Conservation (phyloP, 64 coral and sea anemone species). For the Pachyseris speciosa region DNA sequence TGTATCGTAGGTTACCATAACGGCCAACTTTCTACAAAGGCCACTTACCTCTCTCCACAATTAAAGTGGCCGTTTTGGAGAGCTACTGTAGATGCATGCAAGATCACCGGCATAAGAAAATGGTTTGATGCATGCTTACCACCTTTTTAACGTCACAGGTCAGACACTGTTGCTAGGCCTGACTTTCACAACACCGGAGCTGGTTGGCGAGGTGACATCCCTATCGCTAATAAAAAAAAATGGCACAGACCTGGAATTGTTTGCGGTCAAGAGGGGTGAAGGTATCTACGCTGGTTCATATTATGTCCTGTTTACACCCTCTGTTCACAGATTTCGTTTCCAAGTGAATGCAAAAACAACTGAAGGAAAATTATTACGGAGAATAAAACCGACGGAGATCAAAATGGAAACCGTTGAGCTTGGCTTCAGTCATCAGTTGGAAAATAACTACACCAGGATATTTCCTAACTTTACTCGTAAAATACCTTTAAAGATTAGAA, state of each 20-base stretch:
- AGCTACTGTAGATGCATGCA: no score
- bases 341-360: conserved; percentile 37
- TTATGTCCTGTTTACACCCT: conserved; percentile 19
- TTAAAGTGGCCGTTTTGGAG: no score
- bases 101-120: no score
- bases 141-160: background rate
- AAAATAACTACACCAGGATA: background rate
- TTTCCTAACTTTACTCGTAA: background rate
- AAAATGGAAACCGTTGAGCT: conserved; percentile 34
- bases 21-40: no score
- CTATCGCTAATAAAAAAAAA: conserved; percentile 33
- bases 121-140: no score
- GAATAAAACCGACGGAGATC: conserved; percentile 55
- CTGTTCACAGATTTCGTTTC: conserved; percentile 54
- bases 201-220: background rate
- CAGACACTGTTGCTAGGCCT: conserved; percentile 38
- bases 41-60: no score
- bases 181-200: conserved; percentile 19
- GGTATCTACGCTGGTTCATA: conserved; percentile 27
- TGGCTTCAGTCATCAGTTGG: background rate
- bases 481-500: conserved; percentile 59
- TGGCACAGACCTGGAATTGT: conserved; percentile 37
- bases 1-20: no score
- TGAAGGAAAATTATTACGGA: background rate
- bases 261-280: conserved; percentile 51